Base-by-base conservation (phyloP, 1,140 invertebrate species). In the Zaprionus inermis region DNA sequence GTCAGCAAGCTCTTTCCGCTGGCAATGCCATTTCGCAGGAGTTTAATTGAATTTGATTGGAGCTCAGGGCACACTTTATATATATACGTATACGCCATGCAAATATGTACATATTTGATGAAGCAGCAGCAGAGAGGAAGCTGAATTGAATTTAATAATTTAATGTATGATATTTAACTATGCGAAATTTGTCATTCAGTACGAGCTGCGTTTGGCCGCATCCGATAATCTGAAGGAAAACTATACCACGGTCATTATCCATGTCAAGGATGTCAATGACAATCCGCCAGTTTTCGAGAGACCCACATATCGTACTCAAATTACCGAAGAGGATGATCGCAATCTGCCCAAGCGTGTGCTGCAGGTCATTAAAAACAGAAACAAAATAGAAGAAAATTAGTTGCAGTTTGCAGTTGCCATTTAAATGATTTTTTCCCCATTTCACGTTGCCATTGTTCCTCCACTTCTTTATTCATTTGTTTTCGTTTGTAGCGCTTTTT, bases 201-300 rank as follows among this genome's bases (percentile, higher is more conserved):
- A 98, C 93, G 97, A 98, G 94, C 94, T 98, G 88, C 96, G 96
- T 91, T 93, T 98, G 93, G 97, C 97, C 32, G 97, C 97, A 16
- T 98, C 97, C 49, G 98, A 98, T 93, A 98, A 98, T 94, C 94
- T 98, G 83, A 98, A 98, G 93, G 97, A 98, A 93, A 98, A 98
- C 94, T 97, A 97, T 93, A 98, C 98, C 5, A 98, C 96, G 7
- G 97, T 98, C 38, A 97, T 98, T 78, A 98, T 98, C 84, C 97
- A 98, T 93, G 97, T 98, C 72, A 98, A 98, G 93, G 97, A 98
- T 91, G 97, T 98, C 55, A 98, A 98, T 93, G 97, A 98, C 74
- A 94, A 94, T 92, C 95, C 95, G 14, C 96, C 97, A 1, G 96
- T 97, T 65, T 98, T 98, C 93, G 97, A 98, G 93, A 94, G 97